Evolutionary conservation across 2,888 invertebrate species (phyloP), one percentile per base, ranked within the genome.

Genomic region (Mactromeris polynyma): DNA sequence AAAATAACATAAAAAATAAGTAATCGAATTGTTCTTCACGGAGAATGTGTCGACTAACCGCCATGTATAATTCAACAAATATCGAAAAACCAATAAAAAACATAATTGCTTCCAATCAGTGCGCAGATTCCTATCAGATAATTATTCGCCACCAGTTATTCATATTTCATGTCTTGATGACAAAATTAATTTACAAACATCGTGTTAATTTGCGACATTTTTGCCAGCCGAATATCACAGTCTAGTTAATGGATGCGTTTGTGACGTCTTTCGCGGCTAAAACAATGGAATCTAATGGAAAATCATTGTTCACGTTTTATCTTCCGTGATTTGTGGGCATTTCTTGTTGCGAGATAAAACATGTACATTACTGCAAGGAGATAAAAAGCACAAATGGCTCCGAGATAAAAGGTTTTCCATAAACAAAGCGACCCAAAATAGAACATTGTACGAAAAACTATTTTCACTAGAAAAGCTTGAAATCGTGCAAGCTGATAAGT

Each of bases 231-330:
- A 64, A 26, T 64, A 64, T 26, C 21, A 26, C 19, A 58, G 21
- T n/a, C 6, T 58, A 21, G 58, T 58, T 64, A 26, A 64, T 64
- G 58, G 26, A 6, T 26, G 58, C 1, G 2, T 26, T 64, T n/a
- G n/a, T 26, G 58, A 64, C 58, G 58, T n/a, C 58, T n/a, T 14
- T 58, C 2, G 21, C n/a, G 11, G 7, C 21, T 7, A 21, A 4
- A 64, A 64, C 58, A n/a, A 26, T 64, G n/a, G 11, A 26, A 64
- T 26, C 21, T 64, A 64, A 64, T 64, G 58, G 58, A 64, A 64
- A 64, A 64, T 64, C n/a, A 64, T 64, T 64, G 58, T 64, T 64
- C 26, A n/a, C 26, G 26, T 64, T 64, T n/a, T 64, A 64, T 64
- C 58, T 9, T 64, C n/a, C 9, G 9, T 64, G 58, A 64, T 64